Conservation (phyloP, 2,113 vertebrate species). For the Myiozetetes cayanensis region DNA sequence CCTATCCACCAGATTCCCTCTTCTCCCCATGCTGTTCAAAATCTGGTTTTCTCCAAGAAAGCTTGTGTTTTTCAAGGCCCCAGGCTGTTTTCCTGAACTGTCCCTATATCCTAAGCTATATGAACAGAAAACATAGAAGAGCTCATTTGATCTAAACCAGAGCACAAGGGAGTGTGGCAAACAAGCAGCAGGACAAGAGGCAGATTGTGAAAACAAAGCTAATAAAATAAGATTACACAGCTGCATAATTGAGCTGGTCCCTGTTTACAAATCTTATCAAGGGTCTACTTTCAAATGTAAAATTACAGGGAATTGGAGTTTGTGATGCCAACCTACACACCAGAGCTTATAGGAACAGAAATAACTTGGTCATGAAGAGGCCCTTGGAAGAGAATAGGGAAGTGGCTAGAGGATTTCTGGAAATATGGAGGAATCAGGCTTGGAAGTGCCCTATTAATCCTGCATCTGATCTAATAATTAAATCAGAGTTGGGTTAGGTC, state of each 20-base stretch:
- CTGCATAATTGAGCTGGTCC: background rate
- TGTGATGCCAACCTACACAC: background rate
- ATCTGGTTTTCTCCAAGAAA: background rate
- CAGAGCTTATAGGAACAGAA: background rate
- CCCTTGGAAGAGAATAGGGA: background rate
- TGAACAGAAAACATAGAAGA: background rate
- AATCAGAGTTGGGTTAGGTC: background rate
- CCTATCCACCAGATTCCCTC: background rate
- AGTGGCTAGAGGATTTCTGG: background rate
- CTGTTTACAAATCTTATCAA: background rate
- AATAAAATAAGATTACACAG: background rate
- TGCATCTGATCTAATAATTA: background rate
- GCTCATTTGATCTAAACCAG: conserved; percentile 17
- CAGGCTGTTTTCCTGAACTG: background rate
- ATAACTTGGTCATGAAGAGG: background rate
- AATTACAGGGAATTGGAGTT: background rate
- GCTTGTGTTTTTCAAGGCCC: background rate
- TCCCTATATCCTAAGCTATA: background rate
- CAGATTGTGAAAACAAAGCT: conserved; percentile 9
- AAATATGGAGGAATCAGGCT: background rate
- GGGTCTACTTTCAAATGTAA: background rate
- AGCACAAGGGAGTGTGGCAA: background rate
- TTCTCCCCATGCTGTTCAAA: background rate
- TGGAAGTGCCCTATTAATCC: background rate
- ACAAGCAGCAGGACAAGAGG: conserved; percentile 1